These are phyloP conservation scores for Diachasma alloeum DNA, from an alignment of 1,140 invertebrate species.

Conservation along the genomic window DNA sequence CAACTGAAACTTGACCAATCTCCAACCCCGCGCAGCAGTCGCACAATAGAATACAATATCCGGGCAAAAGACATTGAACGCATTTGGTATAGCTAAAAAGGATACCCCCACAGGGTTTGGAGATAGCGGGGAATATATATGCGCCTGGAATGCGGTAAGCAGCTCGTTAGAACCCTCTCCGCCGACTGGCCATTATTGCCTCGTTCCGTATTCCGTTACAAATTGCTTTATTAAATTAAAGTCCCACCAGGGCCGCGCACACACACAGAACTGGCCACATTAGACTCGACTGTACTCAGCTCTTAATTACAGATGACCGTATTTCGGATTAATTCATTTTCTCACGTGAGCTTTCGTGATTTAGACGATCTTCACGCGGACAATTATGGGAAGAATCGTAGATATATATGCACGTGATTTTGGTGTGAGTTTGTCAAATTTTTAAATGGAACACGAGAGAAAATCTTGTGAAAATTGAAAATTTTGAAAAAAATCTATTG, in stretches of 20 bases:
- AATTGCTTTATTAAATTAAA: constrained; percentile 46
- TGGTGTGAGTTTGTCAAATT: too few relatives aligned
- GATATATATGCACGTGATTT: too few relatives aligned
- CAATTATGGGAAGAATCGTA: too few relatives aligned
- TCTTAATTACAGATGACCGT: constrained; percentile 12
- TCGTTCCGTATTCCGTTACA: constrained; percentile 64
- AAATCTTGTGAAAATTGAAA: too few relatives aligned
- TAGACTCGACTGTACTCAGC: not conserved
- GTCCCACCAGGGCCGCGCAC: constrained; percentile 33
- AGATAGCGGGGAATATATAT: not conserved
- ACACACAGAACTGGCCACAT: not conserved
- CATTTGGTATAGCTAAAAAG: not conserved
- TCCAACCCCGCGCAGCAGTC: too few relatives aligned
- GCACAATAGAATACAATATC: not conserved
- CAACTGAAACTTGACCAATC: not conserved
- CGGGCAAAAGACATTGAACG: not conserved
- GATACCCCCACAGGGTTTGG: not conserved
- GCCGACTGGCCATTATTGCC: constrained; percentile 63
- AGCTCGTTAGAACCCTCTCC: constrained; percentile 64
- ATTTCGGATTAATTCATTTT: constrained; percentile 2
- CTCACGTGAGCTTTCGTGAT: not conserved
- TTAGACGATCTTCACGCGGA: not conserved
- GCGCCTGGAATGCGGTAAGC: constrained; percentile 58
- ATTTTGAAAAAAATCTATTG: too few relatives aligned
- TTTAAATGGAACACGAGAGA: too few relatives aligned